These are phyloP conservation scores for Mesorhabditis spiculigera DNA, from an alignment of 2,888 invertebrate genomes.

Conservation along the genomic window DNA sequence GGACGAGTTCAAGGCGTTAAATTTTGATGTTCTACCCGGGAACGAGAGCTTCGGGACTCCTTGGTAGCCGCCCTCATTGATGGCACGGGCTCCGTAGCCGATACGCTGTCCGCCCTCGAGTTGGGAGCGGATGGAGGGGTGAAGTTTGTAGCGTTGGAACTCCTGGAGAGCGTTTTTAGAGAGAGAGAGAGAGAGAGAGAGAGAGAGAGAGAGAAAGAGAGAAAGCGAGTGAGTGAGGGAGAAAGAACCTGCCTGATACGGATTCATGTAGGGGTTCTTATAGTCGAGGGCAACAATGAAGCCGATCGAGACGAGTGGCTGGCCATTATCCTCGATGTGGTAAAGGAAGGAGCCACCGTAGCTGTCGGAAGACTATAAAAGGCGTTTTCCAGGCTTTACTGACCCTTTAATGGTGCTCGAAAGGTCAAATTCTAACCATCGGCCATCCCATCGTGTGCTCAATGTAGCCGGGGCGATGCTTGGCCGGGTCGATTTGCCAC, in stretches of 20 bases:
- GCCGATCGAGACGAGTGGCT: conserved; percentile 76
- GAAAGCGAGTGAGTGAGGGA: too few relatives aligned
- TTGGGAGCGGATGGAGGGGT: conserved; percentile 74
- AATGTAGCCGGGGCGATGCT: conserved; percentile 83
- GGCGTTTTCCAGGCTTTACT: too few relatives aligned
- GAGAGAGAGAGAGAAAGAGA: background rate
- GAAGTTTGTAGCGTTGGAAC: conserved; percentile 75
- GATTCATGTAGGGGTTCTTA: background rate
- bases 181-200: too few relatives aligned
- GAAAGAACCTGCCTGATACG: background rate
- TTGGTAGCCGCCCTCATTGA: conserved; percentile 94
- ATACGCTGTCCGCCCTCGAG: conserved; percentile 78
- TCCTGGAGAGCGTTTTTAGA: background rate
- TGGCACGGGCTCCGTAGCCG: conserved; percentile 89
- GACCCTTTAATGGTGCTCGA: too few relatives aligned
- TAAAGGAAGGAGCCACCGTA: conserved; percentile 98
- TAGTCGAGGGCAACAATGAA: background rate
- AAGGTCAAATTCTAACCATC: conserved; percentile 63
- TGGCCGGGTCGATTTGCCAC: conserved; percentile 88
- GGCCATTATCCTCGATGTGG: conserved; percentile 69
- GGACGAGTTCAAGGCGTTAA: conserved; percentile 74
- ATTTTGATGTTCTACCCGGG: conserved; percentile 60
- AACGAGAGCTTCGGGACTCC: conserved; percentile 21
- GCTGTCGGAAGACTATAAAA: conserved; percentile 67
- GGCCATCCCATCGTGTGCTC: conserved; percentile 99